These are phyloP conservation scores for Frankliniella intonsa DNA, from an alignment of 2,888 invertebrate species.

Conservation along the genomic window DNA sequence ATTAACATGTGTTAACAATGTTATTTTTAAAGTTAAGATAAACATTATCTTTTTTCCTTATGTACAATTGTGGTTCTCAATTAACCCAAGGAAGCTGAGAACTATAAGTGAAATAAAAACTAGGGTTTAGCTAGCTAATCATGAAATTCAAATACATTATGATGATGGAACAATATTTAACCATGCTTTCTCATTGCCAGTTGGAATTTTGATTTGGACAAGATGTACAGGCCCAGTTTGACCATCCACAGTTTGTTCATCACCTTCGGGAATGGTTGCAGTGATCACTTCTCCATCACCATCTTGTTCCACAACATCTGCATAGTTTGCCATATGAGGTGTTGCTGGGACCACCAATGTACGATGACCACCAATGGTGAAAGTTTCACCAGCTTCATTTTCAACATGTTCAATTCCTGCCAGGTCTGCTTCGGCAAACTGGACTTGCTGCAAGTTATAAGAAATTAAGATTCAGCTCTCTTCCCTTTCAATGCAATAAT, in stretches of 20 bases:
- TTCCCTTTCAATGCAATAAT: background rate
- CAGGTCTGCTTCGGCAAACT: slow-evolving; percentile 40
- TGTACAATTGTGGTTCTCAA: background rate
- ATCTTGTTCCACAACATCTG: slow-evolving; percentile 34
- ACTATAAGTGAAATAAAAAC: background rate
- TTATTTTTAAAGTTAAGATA: background rate
- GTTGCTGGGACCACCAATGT: slow-evolving; percentile 39
- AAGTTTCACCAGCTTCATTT: slow-evolving; percentile 36
- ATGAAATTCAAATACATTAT: background rate
- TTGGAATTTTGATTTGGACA: slow-evolving; percentile 42
- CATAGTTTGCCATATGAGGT: slow-evolving; percentile 33
- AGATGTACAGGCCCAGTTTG: slow-evolving; percentile 42
- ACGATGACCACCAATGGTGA: slow-evolving; percentile 36
- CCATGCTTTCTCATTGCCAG: slow-evolving; percentile 39
- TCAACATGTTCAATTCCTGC: slow-evolving; percentile 37
- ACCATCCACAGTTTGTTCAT: slow-evolving; percentile 38
- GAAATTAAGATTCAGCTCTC: background rate
- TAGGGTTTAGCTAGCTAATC: background rate
- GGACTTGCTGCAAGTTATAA: slow-evolving; percentile 36
- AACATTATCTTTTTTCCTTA: background rate
- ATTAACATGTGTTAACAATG: background rate
- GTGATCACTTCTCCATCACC: slow-evolving; percentile 31
- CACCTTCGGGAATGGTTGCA: slow-evolving; percentile 23
- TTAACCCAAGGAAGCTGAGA: background rate
- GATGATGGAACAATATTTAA: slow-evolving; percentile 39